Conservation (phyloP, 2,113 vertebrate species). For the Maccullochella peelii region DNA sequence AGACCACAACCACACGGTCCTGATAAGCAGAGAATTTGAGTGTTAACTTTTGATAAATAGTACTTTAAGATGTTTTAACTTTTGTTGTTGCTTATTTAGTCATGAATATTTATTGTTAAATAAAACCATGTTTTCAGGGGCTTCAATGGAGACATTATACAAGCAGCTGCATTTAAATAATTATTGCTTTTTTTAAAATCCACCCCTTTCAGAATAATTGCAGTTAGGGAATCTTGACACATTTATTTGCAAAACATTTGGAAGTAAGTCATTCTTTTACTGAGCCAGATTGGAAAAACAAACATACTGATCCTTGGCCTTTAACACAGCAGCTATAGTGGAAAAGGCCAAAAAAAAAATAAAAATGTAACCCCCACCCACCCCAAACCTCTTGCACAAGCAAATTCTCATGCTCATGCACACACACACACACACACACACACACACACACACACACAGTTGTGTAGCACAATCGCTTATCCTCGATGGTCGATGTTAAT, state of each 20-base stretch:
- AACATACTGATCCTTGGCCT: slow-evolving; percentile 13
- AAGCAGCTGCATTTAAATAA: neutral
- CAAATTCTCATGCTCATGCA: neutral
- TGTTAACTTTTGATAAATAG: too few relatives aligned
- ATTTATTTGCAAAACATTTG: neutral
- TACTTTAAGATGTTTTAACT: neutral
- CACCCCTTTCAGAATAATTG: neutral
- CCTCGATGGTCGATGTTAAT: slow-evolving; percentile 63
- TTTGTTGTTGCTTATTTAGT: neutral
- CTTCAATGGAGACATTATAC: neutral
- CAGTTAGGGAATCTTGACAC: neutral
- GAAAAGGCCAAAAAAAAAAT: slow-evolving; percentile 7
- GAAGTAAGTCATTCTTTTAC: neutral
- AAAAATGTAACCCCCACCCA: neutral
- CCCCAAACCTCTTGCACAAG: neutral
- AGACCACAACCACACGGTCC: neutral
- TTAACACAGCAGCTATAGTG: neutral
- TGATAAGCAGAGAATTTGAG: neutral
- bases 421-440: slow-evolving; percentile 16
- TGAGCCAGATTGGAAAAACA: neutral
- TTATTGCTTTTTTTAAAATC: neutral
- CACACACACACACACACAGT: slow-evolving; percentile 12
- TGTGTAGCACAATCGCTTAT: slow-evolving; percentile 39
- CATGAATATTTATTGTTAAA: neutral
- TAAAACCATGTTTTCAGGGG: neutral